Conservation (phyloP, 2,113 vertebrate species). For the Bujurquina vittata region DNA sequence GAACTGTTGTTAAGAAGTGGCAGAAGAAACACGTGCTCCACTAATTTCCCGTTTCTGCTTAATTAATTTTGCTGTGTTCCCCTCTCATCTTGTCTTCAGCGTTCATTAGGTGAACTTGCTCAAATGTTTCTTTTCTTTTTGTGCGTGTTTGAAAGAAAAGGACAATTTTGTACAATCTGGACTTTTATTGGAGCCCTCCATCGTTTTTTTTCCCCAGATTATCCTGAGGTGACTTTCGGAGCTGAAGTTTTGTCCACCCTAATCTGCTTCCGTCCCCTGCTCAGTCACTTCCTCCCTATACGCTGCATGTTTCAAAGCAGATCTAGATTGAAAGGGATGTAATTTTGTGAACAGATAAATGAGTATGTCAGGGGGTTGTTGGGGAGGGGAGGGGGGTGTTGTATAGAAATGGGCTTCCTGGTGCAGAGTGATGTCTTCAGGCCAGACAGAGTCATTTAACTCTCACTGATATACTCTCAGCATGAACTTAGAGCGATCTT, state of each 20-base stretch:
- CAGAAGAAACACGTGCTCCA: constrained; percentile 32
- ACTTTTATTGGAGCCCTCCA: constrained; percentile 51
- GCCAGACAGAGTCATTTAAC: constrained; percentile 67
- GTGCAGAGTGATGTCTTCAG: constrained; percentile 66
- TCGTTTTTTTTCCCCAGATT: constrained; percentile 65
- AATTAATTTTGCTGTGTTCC: constrained; percentile 58
- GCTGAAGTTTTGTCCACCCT: constrained; percentile 44
- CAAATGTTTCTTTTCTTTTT: constrained; percentile 30
- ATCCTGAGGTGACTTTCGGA: constrained; percentile 42
- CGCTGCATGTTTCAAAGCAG: constrained; percentile 53
- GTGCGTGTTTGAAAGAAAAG: neutral
- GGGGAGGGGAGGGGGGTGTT: constrained; percentile 24
- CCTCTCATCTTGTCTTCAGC: constrained; percentile 22
- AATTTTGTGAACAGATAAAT: constrained; percentile 63
- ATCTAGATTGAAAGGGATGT: constrained; percentile 64
- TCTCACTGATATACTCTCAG: constrained; percentile 64
- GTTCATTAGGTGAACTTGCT: constrained; percentile 49
- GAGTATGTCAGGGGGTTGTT: constrained; percentile 49
- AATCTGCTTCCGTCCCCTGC: constrained; percentile 53
- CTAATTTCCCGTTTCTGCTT: constrained; percentile 47
- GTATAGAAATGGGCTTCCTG: constrained; percentile 59
- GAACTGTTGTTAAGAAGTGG: constrained; percentile 4
- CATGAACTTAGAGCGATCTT: constrained; percentile 49
- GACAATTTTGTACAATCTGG: constrained; percentile 3
- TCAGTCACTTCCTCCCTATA: constrained; percentile 36